A percentile compares a stretch with the other conserved stretches of the same genome.
These are phyloP conservation scores for Crax fasciolata DNA, from an alignment of 2,797 vertebrate genomes.

Conservation along the genomic window DNA sequence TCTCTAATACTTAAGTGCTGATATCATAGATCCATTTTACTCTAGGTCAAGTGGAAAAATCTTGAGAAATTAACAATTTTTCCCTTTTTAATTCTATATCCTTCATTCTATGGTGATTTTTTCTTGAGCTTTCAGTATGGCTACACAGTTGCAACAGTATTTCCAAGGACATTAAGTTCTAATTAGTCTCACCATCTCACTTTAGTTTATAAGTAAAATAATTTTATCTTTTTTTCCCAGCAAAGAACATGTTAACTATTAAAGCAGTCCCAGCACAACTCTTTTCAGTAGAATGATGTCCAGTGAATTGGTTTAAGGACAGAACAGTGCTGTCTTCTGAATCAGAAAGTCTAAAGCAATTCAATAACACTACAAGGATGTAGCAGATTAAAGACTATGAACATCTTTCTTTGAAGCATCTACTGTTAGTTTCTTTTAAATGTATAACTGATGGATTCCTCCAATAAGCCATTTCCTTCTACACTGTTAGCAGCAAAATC, in stretches of 20 bases:
- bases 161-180: slow-evolving; percentile 8
- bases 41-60: not conserved
- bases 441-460: not conserved
- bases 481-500: not conserved
- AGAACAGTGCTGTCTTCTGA: not conserved
- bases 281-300: not conserved
- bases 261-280: not conserved
- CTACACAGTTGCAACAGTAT: not conserved
- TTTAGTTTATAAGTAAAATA: not conserved
- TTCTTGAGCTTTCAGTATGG: not conserved
- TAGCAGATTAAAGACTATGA: slow-evolving; percentile 1
- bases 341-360: not conserved
- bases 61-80: not conserved
- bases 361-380: not conserved
- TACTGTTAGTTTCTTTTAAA: not conserved
- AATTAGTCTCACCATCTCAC: not conserved
- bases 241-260: not conserved
- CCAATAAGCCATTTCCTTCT: not conserved
- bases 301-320: not conserved
- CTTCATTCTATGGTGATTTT: not conserved
- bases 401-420: not conserved
- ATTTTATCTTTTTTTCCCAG: not conserved
- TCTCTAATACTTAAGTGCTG: not conserved
- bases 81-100: not conserved
- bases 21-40: not conserved